Evolutionary conservation across 2,797 vertebrate species (phyloP), one percentile per base, ranked within the genome.

Genomic region (Esox lucius): DNA sequence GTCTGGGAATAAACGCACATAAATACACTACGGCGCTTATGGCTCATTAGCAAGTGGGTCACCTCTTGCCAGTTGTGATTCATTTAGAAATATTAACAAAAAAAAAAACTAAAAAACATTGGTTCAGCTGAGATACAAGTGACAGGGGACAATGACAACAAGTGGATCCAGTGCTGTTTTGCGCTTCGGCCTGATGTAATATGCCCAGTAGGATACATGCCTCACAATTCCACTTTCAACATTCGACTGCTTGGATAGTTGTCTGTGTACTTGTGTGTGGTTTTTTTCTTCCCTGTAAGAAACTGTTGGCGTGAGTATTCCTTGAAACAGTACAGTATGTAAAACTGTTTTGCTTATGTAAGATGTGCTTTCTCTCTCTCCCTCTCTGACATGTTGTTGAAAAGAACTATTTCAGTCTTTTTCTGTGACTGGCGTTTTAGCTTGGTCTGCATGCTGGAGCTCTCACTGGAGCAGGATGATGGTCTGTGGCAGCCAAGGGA

Each of bases 11-110:
- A 81, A 78, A 83, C 74, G 69, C 69, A 68, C 70, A 78, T 67
- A 77, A 73, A 84, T 76, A 80, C 70, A 53, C 80, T 56, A 11
- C 73, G 68, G 75, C 76, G 79, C 66, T 78, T 71, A 77, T 65
- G 78, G 74, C 76, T 83, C 83, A 83, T 83, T 84, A 83, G 78
- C 76, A 77, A 69, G 70, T 75, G 56, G 84, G 73, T 80, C 74
- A 83, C 75, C 73, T 91, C 87, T 89, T 87, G 77, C 77, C 84
- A 87, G 82, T 84, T 87, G 83, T 82, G 79, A 86, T 86, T 88
- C 87, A 90, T 86, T 86, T 70, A 87, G 86, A 61, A 61, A 12
- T 24, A 61, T 61, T 11, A 46, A 13, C 42, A 46, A 61, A 24
- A 61, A 22, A 16, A 61, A 3, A 39, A 3, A 5, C 4, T 39